Evolutionary conservation across 2,888 invertebrate genomes (phyloP), one percentile per base, ranked within the genome.

Genomic region (Boloria euphrosyne): DNA sequence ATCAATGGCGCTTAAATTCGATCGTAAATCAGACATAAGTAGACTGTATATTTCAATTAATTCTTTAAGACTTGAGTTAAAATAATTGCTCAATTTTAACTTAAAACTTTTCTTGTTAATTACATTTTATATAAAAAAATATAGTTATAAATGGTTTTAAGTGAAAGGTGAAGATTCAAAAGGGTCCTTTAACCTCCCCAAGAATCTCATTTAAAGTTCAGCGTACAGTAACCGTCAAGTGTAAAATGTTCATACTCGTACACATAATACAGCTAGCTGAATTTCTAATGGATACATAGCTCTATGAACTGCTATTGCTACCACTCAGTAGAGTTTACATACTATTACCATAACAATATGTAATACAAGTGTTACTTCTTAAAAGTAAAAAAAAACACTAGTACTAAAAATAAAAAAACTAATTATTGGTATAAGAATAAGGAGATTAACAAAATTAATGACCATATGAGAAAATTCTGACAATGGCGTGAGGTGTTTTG

Each of bases 171-270:
- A 27, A 18, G 14, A 27, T 10, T 52, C 50, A 22, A 66, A 61
- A 61, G 55, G 60, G 55, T 61, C 61, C 47, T 54, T 50, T 43
- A 53, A 53, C 53, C 66, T 62, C 58, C 53, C 53, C 62, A 62
- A 67, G 66, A 67, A 67, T 67, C 66, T 67, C 63, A 67, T 67
- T 55, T 67, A 60, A 67, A 67, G 63, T 63, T 67, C 60, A 67
- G 50, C 67, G 60, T 54, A 60, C 63, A 64, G 60, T 64, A 55
- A 63, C 59, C 58, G 63, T 60, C 60, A 60, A 67, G 67, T 64
- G 58, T 67, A 59, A 63, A 63, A 67, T 57, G 66, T 66, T 66
- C 62, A 62, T 49, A 53, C 58, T 59, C 47, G 58, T 55, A 43
- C 38, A 55, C 44, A 17, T 55, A 27, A 18, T 31, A 52, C 31